Conservation (phyloP, 2,888 invertebrate genomes). For the Dysmachus trigonus region DNA sequence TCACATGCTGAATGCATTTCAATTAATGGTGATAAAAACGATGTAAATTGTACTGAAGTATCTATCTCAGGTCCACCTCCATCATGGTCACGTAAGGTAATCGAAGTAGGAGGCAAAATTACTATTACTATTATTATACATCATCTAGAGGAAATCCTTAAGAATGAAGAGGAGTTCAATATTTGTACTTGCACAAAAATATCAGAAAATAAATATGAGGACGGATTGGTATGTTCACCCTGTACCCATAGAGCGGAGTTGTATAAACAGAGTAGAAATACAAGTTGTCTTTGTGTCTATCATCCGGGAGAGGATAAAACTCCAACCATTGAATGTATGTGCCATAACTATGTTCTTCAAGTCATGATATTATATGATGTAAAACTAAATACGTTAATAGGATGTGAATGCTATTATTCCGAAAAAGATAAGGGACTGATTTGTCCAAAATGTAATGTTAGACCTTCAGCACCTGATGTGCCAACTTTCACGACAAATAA, state of each 20-base stretch:
- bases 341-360: background rate
- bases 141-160: background rate
- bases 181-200: background rate
- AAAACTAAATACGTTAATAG: background rate
- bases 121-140: background rate
- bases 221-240: background rate
- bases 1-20: background rate
- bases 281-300: background rate
- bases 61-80: background rate
- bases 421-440: background rate
- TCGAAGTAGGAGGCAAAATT: background rate
- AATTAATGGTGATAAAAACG: background rate
- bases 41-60: background rate
- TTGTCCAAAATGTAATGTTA: background rate
- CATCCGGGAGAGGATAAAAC: background rate
- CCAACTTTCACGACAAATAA: background rate
- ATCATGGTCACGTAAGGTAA: background rate
- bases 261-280: background rate
- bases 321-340: background rate
- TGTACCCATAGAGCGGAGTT: background rate
- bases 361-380: background rate
- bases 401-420: background rate
- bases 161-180: background rate
- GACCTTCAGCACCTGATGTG: background rate
- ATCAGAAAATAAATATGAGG: background rate